Conservation (phyloP, 2,888 invertebrate species). For the Chymomyza amoena region DNA sequence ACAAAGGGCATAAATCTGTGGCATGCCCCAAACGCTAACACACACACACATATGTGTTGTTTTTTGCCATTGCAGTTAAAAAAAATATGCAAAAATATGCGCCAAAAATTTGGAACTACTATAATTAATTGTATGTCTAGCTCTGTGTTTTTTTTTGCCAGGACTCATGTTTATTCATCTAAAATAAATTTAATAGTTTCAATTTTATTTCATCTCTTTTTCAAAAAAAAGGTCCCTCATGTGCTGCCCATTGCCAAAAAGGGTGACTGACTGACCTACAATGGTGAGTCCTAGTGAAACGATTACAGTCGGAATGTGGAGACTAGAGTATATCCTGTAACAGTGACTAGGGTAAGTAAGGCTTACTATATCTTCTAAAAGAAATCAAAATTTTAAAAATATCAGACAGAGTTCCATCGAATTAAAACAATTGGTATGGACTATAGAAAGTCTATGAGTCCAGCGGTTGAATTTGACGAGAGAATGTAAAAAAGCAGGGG, state of each 20-base stretch:
- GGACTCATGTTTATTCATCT: background rate
- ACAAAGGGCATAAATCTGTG: conserved; percentile 58
- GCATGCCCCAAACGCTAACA: conserved; percentile 14
- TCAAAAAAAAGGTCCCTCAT: background rate
- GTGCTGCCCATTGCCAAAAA: background rate
- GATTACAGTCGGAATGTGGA: too few species aligned
- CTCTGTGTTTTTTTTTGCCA: background rate
- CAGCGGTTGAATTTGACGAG: too few species aligned
- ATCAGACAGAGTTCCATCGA: too few species aligned
- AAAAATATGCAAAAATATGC: background rate
- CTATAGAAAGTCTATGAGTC: too few species aligned
- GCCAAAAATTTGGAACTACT: conserved; percentile 4
- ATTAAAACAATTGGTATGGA: too few species aligned
- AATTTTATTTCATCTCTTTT: background rate
- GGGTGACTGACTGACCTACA: background rate
- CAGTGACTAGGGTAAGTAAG: too few species aligned
- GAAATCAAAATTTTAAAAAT: too few species aligned
- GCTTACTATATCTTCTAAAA: too few species aligned
- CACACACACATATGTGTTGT: background rate
- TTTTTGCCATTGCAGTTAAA: background rate
- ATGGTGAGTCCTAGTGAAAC: background rate
- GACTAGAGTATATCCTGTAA: too few species aligned
- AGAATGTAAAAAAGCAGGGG: too few species aligned
- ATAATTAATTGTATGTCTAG: conserved; percentile 26
- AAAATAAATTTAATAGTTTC: background rate